Base-by-base conservation (phyloP, 1,140 invertebrate genomes). In the Meloidogyne floridensis region DNA sequence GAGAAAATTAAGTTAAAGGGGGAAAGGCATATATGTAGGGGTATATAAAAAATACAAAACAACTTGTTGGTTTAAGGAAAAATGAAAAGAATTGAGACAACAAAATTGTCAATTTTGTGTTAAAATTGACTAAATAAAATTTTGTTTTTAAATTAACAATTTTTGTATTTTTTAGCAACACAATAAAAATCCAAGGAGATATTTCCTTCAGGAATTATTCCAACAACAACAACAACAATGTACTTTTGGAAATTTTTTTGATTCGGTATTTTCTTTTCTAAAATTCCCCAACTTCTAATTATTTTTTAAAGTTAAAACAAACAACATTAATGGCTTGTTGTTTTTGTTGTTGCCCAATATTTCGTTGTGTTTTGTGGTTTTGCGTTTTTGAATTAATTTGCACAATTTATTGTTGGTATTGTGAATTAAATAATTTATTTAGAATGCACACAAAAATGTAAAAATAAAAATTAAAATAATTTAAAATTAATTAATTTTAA, bases 331-430 rank as follows among this genome's bases (percentile, higher is more conserved):
- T 84, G 84, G 84, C 79, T 54, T 79, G 81, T n/a, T 84, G 84
- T 65, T 83, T 70, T 73, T 84, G 75, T 72, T 84, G 84, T 69
- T 84, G 83, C 53, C 84, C 83, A 20, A 54, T 81, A 10, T 83
- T 84, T 32, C 69, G 72, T 54, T 83, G 82, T 74, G 82, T 77
- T 10, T 42, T 84, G 11, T 86, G 84, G 83, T 75, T 85, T 51
- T 84, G 84, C 54, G 56, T 77, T 18, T 82, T 84, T 20, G 84
- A 84, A 70, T 18, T 84, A 43, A 18, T 84, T 20, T 72, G 87
- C 32, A 85, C 84, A 15, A 15, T 84, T 47, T 77, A 43, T 42
- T 74, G 53, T 42, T 84, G 84, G 84, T 84, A 84, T 56, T 65
- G 82, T 11, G 15, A 53, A 11, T 70, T 82, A 32, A 73, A 42